Evolutionary conservation across 2,888 invertebrate genomes (phyloP), one percentile per base, ranked within the genome.

Genomic region (Mesorhabditis spiculigera): DNA sequence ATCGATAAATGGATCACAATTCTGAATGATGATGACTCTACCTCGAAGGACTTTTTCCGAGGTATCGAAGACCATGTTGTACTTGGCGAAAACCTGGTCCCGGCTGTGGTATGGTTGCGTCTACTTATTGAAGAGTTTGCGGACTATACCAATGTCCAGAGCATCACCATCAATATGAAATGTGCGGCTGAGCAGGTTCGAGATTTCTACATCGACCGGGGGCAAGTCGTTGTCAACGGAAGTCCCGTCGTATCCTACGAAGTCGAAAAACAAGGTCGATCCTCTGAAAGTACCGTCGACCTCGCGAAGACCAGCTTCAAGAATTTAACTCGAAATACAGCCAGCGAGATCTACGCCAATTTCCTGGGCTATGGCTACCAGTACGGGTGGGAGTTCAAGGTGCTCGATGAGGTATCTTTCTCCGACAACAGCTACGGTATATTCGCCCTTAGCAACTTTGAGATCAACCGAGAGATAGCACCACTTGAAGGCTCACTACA

Each of bases 361-460:
- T 50, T 50, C n/a, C n/a, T 50, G 58, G 58, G 58, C 1, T 50
- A 50, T n/a, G 58, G 58, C 8, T 50, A 50, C n/a, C 58, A 50
- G 58, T 50, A 50, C n/a, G 58, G 58, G n/a, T 50, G 58, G 58
- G 58, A n/a, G n/a, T 50, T 13, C 58, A 50, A 50, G n/a, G 58
- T 50, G 58, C 58, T 50, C 10, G 58, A 50, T 13, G 58, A 50
- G 58, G 58, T 50, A 10, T 50, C 58, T 50, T 50, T 50, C 58
- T 50, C 58, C 10, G 58, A 50, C 8, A 50, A 50, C 58, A 50
- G 58, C 58, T 50, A 50, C 58, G 58, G 58, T 10, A 50, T 50
- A 10, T 50, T 50, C n/a, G 58, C 58, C 10, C 58, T 50, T 13
- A 50, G 3, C n/a, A 50, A 50, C n/a, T 50, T 2, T 3, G 58